phyloP scores from a whole-genome alignment of 2,113 vertebrate genomes.

The Puffinus mauretanicus region DNA sequence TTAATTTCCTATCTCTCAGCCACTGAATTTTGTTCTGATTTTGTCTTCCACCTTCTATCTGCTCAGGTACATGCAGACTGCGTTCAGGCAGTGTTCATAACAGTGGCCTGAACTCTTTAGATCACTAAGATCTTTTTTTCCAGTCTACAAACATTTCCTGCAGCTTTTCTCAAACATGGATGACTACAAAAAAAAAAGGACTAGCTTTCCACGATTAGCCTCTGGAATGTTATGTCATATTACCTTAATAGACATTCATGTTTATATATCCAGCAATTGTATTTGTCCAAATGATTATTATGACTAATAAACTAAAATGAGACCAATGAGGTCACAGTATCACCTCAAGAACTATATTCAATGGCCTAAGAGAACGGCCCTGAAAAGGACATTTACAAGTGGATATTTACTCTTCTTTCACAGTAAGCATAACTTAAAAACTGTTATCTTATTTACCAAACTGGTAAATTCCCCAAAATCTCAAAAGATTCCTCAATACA shows the following conservation, averaged over 20 bases:
- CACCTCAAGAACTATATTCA: background rate
- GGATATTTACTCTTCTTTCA: background rate
- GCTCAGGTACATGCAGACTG: background rate
- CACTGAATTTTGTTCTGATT: background rate
- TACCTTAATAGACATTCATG: background rate
- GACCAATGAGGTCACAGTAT: background rate
- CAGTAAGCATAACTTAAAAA: background rate
- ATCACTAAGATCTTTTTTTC: background rate
- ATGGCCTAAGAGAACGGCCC: fast-evolving
- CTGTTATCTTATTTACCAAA: background rate
- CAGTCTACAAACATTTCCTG: background rate
- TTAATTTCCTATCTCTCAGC: background rate
- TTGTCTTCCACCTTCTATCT: background rate
- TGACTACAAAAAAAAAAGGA: background rate
- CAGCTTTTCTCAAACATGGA: background rate
- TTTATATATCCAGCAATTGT: background rate
- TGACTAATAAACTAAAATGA: background rate
- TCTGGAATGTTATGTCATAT: background rate
- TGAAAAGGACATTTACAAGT: background rate
- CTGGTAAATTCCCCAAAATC: background rate
- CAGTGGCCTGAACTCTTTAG: background rate
- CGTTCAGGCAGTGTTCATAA: background rate
- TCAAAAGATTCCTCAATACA: background rate
- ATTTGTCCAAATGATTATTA: background rate
- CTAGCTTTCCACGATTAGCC: background rate